These are phyloP conservation scores for Tragelaphus strepsiceros DNA, from an alignment of 2,113 vertebrate genomes.

Conservation along the genomic window DNA sequence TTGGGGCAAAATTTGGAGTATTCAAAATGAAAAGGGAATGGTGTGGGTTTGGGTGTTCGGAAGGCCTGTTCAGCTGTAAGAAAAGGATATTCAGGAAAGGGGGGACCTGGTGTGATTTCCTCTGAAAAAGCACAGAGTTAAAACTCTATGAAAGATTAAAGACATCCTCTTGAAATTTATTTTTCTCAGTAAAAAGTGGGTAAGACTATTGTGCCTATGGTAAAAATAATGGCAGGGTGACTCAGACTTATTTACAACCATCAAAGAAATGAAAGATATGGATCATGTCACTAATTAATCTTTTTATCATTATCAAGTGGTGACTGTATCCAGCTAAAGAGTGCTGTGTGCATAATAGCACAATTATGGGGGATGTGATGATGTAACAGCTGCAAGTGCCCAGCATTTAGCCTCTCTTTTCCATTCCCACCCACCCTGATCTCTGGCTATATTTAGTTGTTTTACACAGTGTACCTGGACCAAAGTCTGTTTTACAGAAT, in stretches of 20 bases:
- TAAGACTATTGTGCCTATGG: slow-evolving; percentile 43
- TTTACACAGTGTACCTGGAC: slow-evolving; percentile 78
- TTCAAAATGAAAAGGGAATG: not conserved
- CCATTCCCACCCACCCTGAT: slow-evolving; percentile 82
- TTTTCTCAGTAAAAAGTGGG: slow-evolving; percentile 15
- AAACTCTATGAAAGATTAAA: not conserved
- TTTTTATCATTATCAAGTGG: slow-evolving; percentile 74
- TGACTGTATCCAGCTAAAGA: slow-evolving; percentile 75
- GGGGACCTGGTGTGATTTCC: not conserved
- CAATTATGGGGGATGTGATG: slow-evolving; percentile 80
- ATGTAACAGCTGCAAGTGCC: slow-evolving; percentile 78
- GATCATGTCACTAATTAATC: slow-evolving; percentile 77
- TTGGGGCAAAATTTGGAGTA: not conserved
- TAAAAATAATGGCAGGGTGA: slow-evolving; percentile 69
- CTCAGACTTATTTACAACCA: slow-evolving; percentile 53
- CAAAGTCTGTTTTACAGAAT: slow-evolving; percentile 64
- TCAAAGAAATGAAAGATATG: slow-evolving; percentile 75
- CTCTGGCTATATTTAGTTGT: slow-evolving; percentile 84
- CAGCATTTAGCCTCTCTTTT: slow-evolving; percentile 81
- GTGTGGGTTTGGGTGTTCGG: not conserved
- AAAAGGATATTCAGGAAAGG: not conserved
- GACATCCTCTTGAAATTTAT: not conserved
- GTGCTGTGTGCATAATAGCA: slow-evolving; percentile 76
- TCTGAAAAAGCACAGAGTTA: not conserved
- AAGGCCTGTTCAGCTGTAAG: not conserved